A percentile compares a stretch with the other conserved stretches of the same genome.
These are phyloP conservation scores for Pseudomyrmex concolor DNA, from an alignment of 1,140 invertebrate genomes.

Conservation along the genomic window DNA sequence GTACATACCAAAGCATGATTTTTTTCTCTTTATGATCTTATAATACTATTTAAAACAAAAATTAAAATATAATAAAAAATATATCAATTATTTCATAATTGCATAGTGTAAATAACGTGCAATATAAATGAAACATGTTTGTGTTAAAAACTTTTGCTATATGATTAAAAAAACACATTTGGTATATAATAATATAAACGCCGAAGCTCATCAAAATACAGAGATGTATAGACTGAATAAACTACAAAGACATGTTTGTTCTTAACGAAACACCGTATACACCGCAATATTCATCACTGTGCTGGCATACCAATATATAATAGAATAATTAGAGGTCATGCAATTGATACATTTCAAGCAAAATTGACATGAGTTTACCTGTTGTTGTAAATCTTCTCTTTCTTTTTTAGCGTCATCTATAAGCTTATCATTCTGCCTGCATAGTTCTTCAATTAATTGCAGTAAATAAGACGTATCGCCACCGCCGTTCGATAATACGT, in stretches of 20 bases:
- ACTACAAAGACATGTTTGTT: conserved; percentile 64
- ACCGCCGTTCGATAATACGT: conserved; percentile 82
- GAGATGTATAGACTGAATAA: conserved; percentile 55
- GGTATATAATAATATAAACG: conserved; percentile 34
- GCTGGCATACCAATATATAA: conserved; percentile 70
- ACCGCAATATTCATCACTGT: conserved; percentile 68
- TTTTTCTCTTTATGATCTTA: background rate
- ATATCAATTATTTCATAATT: conserved; percentile 9
- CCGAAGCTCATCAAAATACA: conserved; percentile 60
- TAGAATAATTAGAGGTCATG: conserved; percentile 74
- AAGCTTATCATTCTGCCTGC: conserved; percentile 87
- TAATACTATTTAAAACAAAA: background rate
- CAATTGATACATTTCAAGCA: conserved; percentile 67
- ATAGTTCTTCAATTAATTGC: conserved; percentile 88
- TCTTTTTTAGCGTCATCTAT: conserved; percentile 88
- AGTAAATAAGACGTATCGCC: conserved; percentile 84
- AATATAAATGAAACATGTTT: conserved; percentile 12
- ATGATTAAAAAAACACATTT: conserved; percentile 15
- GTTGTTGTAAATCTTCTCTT: conserved; percentile 89
- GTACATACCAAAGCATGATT: background rate
- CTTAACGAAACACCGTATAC: conserved; percentile 67
- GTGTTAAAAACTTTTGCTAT: conserved; percentile 40
- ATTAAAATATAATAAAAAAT: conserved; percentile 12
- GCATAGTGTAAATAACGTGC: conserved; percentile 42
- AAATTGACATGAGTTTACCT: conserved; percentile 85